Conservation (phyloP, 2,113 vertebrate genomes). For the Gymnogyps californianus region DNA sequence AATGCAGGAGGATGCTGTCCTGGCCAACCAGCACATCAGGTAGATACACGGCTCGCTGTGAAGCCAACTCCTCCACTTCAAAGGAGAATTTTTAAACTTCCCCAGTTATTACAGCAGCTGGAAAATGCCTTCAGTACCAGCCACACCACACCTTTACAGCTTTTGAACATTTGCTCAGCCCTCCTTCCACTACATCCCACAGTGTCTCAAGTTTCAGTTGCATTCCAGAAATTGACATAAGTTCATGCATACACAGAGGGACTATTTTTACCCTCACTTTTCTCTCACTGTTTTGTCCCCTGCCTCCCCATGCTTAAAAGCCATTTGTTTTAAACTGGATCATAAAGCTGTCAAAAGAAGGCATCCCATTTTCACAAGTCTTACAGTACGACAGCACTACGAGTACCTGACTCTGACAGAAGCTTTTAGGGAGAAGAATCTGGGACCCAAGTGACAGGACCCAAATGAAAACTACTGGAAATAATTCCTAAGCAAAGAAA, state of each 20-base stretch:
- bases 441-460: neutral
- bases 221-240: slow-evolving; percentile 1
- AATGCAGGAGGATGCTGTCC: neutral
- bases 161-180: neutral
- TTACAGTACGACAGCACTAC: neutral
- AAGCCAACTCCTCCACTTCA: neutral
- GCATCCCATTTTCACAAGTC: neutral
- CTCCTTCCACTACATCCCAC: neutral
- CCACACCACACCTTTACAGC: slow-evolving; percentile 1
- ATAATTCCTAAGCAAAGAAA: neutral
- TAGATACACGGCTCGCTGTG: neutral
- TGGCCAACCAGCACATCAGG: neutral
- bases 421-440: neutral
- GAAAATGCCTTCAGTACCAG: neutral
- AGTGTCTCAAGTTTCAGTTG: neutral
- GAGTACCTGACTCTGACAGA: neutral
- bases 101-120: neutral
- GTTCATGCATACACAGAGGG: neutral
- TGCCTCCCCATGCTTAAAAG: neutral
- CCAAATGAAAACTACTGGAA: neutral
- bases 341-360: neutral
- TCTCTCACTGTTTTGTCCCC: neutral
- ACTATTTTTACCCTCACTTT: neutral
- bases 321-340: neutral
- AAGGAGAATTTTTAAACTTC: neutral